A percentile compares a stretch with the other conserved stretches of the same genome.
Conservation (phyloP, 2,888 invertebrate species). For the Drosophila paranaensis region DNA sequence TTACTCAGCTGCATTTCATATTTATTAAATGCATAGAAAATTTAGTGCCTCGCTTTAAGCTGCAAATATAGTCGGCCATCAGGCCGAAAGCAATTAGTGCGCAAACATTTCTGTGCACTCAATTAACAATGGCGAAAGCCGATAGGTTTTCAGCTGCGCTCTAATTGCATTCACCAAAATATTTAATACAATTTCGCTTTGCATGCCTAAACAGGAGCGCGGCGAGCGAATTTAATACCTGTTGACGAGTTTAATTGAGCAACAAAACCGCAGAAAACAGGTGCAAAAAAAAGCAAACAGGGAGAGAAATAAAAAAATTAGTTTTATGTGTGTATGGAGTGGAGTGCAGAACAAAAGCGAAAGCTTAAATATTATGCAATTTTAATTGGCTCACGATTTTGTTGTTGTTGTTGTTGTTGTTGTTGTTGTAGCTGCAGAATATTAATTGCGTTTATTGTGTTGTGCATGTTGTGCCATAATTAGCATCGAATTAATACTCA, state of each 20-base stretch:
- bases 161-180: constrained; percentile 30
- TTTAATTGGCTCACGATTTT: constrained; percentile 50
- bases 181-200: constrained; percentile 47
- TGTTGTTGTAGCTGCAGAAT: constrained; percentile 34
- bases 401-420: constrained; percentile 19
- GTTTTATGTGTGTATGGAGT: not conserved
- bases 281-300: not conserved
- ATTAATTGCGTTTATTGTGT: constrained; percentile 74
- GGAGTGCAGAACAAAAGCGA: constrained; percentile 27
- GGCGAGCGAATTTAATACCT: constrained; percentile 21
- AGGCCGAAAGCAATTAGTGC: constrained; percentile 27
- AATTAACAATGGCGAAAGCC: constrained; percentile 36
- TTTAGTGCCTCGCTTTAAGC: not conserved
- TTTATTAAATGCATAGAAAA: constrained; percentile 3
- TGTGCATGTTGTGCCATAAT: constrained; percentile 64
- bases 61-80: not conserved
- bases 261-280: constrained; percentile 5
- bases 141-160: constrained; percentile 1
- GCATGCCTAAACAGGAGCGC: constrained; percentile 39
- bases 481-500: constrained; percentile 73
- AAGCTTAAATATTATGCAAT: constrained; percentile 45
- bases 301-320: not conserved
- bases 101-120: constrained; percentile 36
- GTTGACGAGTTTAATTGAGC: constrained; percentile 55
- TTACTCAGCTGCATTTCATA: not conserved